phyloP scores from a whole-genome alignment of 2,888 invertebrate genomes.

The Taenaris catops region DNA sequence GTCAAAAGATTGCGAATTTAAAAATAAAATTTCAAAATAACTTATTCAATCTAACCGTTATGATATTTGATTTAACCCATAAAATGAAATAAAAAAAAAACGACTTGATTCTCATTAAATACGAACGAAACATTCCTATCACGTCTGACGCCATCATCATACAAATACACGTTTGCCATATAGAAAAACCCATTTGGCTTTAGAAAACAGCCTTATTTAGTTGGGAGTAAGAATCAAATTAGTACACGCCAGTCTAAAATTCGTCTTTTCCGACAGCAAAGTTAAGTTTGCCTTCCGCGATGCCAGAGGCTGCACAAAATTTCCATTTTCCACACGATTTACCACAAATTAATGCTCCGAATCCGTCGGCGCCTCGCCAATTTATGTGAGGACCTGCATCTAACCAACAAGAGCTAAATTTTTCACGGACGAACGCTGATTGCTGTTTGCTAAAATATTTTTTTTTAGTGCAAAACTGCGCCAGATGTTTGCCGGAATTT shows the following conservation, averaged over 20 bases:
- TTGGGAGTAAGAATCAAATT: slow-evolving; percentile 30
- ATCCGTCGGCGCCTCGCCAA: slow-evolving; percentile 66
- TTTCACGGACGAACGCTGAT: slow-evolving; percentile 45
- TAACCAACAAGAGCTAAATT: slow-evolving; percentile 45
- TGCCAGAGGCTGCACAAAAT: slow-evolving; percentile 74
- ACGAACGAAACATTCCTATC: slow-evolving; percentile 51
- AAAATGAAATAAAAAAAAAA: slow-evolving; percentile 16
- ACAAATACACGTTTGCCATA: slow-evolving; percentile 21
- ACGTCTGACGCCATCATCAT: slow-evolving; percentile 40
- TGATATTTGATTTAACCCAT: background rate
- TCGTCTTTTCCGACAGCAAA: slow-evolving; percentile 24
- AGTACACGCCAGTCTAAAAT: slow-evolving; percentile 8
- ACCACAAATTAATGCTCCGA: slow-evolving; percentile 73
- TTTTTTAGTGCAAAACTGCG: background rate
- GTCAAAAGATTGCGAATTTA: background rate
- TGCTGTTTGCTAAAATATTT: slow-evolving; percentile 34
- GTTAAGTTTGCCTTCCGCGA: slow-evolving; percentile 41
- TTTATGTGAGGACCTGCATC: slow-evolving; percentile 70
- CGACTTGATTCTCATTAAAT: slow-evolving; percentile 38
- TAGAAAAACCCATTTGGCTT: slow-evolving; percentile 12
- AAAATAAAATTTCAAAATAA: too few species aligned
- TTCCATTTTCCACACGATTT: slow-evolving; percentile 78
- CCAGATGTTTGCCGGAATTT: too few species aligned
- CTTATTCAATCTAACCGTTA: too few species aligned
- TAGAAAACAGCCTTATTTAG: slow-evolving; percentile 27